Percentiles rank a stretch among this genome's conserved stretches.
These are phyloP conservation scores for Olivierus martensii DNA, from an alignment of 1,140 invertebrate genomes.

Conservation along the genomic window DNA sequence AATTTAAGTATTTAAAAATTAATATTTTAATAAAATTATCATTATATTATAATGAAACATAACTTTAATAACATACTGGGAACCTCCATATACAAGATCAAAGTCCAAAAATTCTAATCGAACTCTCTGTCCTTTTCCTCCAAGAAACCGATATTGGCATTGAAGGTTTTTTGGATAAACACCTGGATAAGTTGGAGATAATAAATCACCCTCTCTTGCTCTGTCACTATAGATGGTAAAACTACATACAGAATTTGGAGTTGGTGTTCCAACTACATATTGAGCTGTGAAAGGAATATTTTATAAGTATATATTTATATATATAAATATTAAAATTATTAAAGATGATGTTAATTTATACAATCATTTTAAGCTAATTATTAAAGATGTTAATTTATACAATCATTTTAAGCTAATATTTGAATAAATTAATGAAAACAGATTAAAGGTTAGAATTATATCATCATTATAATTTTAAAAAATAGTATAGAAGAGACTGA, in stretches of 20 bases:
- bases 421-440: too few species aligned
- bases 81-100: slow-evolving; percentile 94
- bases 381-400: too few species aligned
- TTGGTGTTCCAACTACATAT: slow-evolving; percentile 79
- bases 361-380: too few species aligned
- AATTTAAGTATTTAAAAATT: too few species aligned
- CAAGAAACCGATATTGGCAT: slow-evolving; percentile 85
- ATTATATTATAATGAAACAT: too few species aligned
- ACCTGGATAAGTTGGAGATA: slow-evolving; percentile 97
- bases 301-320: not conserved
- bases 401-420: too few species aligned
- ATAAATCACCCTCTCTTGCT: slow-evolving; percentile 68
- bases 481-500: too few species aligned
- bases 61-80: slow-evolving; percentile 63
- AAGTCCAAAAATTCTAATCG: slow-evolving; percentile 95
- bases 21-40: too few species aligned
- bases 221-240: slow-evolving; percentile 60
- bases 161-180: slow-evolving; percentile 91
- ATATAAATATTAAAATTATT: too few species aligned
- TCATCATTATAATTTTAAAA: too few species aligned
- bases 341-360: too few species aligned
- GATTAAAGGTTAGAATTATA: too few species aligned
- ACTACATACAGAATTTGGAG: slow-evolving; percentile 54
- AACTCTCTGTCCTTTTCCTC: slow-evolving; percentile 76
- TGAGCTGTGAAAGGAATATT: slow-evolving; percentile 31